Evolutionary conservation across 30 jellyfish, hydroid and myxozoan genomes (phyloP).

Genomic region (Turritopsis rubra): DNA sequence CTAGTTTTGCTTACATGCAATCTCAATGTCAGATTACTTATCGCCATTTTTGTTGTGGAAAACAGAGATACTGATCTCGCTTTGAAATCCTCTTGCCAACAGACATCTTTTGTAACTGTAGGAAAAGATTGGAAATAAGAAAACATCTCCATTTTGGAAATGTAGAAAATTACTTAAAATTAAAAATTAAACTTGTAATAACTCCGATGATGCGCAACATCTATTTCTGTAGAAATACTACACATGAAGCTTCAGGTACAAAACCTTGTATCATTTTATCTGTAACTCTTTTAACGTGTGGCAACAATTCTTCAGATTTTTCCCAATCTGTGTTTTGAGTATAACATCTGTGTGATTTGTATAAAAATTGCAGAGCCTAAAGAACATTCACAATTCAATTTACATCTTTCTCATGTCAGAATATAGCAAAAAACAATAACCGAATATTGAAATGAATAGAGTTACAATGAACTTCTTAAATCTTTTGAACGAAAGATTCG

Average conservation of each 20-base stretch:
- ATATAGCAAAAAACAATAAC: too few species aligned
- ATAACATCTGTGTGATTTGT: slow-evolving; percentile 46
- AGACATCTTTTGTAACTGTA: slow-evolving; percentile 25
- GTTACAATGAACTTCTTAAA: neutral
- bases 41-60: slow-evolving; percentile 30
- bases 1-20: slow-evolving; percentile 9
- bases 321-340: slow-evolving; percentile 63
- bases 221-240: neutral
- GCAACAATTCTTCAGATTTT: slow-evolving; percentile 15
- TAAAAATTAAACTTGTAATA: neutral
- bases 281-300: slow-evolving; percentile 38
- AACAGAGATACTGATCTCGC: slow-evolving; percentile 7
- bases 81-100: slow-evolving; percentile 3
- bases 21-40: slow-evolving; percentile 17
- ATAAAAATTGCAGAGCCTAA: slow-evolving; percentile 41
- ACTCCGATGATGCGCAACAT: neutral
- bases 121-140: neutral
- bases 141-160: too few species aligned
- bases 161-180: neutral
- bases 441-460: neutral
- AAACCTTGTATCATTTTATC: slow-evolving; percentile 35
- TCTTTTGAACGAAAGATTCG: neutral
- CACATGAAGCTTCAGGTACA: neutral
- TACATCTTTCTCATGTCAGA: too few species aligned
- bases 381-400: neutral